Conservation (phyloP, 1,140 invertebrate species). For the Oppia nitens region DNA sequence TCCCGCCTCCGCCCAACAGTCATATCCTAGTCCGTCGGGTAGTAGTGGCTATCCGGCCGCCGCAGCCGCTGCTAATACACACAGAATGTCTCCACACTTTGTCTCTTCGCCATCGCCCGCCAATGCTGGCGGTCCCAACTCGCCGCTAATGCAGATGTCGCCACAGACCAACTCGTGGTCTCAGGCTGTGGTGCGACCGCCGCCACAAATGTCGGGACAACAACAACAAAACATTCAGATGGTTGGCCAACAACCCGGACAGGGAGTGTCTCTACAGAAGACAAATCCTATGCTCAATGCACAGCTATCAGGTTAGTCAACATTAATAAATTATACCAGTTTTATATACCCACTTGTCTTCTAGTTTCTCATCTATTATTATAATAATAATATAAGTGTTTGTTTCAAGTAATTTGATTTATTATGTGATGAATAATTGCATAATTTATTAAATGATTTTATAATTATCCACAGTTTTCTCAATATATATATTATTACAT, state of each 20-base stretch:
- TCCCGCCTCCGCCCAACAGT: not conserved
- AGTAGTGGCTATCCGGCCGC: not conserved
- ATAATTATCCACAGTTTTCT: too few species aligned
- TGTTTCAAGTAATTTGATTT: too few species aligned
- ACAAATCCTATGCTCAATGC: conserved; percentile 18
- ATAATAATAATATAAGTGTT: too few species aligned
- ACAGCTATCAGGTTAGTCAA: conserved; percentile 10
- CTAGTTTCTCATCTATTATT: too few species aligned
- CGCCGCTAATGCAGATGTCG: conserved; percentile 1
- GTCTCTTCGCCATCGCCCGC: not conserved
- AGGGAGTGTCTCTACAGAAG: conserved; percentile 4
- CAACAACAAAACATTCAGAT: not conserved
- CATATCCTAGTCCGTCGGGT: conserved; percentile 13
- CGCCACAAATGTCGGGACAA: not conserved
- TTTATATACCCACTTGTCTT: too few species aligned
- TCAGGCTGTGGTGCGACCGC: not conserved
- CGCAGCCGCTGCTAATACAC: not conserved
- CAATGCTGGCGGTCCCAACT: conserved; percentile 1
- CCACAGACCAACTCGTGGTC: not conserved
- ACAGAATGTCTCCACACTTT: conserved; percentile 9
- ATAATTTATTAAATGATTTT: too few species aligned
- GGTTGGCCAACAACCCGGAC: not conserved
- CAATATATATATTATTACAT: too few species aligned
- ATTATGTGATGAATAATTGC: too few species aligned
- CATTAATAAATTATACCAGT: too few species aligned